Conservation (phyloP, 2,888 invertebrate species). For the Lissonota sp. region DNA sequence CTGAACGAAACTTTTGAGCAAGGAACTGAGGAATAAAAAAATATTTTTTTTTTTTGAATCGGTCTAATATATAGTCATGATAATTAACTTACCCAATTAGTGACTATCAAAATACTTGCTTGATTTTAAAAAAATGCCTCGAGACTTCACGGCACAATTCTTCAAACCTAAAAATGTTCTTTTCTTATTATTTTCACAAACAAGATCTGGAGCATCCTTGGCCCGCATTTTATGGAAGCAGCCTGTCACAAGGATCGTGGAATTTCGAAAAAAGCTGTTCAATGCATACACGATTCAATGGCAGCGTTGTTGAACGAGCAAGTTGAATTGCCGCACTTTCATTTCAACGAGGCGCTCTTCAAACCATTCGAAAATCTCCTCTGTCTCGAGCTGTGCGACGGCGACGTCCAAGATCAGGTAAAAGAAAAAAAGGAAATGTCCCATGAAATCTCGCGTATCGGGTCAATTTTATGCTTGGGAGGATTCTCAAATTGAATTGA, state of each 20-base stretch:
- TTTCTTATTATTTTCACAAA: not conserved
- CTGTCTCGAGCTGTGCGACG: constrained; percentile 96
- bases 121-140: not conserved
- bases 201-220: constrained; percentile 93
- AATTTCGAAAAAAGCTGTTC: constrained; percentile 95
- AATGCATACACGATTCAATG: constrained; percentile 96
- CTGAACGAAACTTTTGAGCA: no score
- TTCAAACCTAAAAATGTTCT: not conserved
- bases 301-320: constrained; percentile 94
- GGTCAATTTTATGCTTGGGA: constrained; percentile 29
- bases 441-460: constrained; percentile 10
- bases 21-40: no score
- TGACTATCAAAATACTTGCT: no score
- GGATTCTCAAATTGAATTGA: constrained; percentile 7
- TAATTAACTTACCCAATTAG: no score
- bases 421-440: constrained; percentile 27
- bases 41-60: no score
- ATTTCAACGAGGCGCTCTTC: constrained; percentile 97
- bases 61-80: no score
- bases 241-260: constrained; percentile 95
- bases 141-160: no score
- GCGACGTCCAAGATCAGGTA: constrained; percentile 92
- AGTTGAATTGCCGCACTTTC: constrained; percentile 95
- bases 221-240: constrained; percentile 97
- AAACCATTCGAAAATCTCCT: constrained; percentile 98